Evolutionary conservation across 2,797 vertebrate species (phyloP), one percentile per base, ranked within the genome.

Genomic region (Neosalanx taihuensis): DNA sequence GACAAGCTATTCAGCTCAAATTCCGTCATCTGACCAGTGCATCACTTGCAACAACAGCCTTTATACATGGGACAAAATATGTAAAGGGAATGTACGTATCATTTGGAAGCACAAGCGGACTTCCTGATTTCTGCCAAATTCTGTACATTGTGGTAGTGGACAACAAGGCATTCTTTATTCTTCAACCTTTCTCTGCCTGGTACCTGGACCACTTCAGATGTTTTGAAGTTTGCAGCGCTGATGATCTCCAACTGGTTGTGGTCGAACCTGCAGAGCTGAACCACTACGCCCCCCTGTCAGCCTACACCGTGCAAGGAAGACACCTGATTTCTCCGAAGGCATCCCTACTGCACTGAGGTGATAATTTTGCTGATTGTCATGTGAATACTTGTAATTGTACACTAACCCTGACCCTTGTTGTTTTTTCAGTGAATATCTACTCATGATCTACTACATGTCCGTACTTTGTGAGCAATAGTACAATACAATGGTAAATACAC

Each of bases 81-180:
- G 13, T 63, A n/a, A 20, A 64, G 67, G 75, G 72, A 20, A 82
- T 80, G 75, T 73, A 78, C 62, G 29, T 82, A 3, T 67, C 72
- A 31, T 1, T 68, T 75, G 72, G 77, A 4, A 60, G 12, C 53
- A 30, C 62, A 70, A 33, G 53, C 67, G 71, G 73, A 6, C 71
- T 76, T 1, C 71, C 76, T 13, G 69, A 80, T 41, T 80, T 80
- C 74, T 56, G 69, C 12, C 57, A 67, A 76, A 74, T 80, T 64
- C 61, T 71, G n/a, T 59, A 20, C 9, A 67, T 79, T 58, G 23
- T 77, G 53, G 41, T 80, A 53, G 18, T 66, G 20, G 35, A 37
- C 35, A 35, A 35, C 35, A 37, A 37, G 35, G 35, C 35, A 59
- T 79, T 79, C 17, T 67, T 78, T 4, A 74, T 80, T 46, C 64